Base-by-base conservation (phyloP, 2,797 vertebrate species). In the Numenius phaeopus region DNA sequence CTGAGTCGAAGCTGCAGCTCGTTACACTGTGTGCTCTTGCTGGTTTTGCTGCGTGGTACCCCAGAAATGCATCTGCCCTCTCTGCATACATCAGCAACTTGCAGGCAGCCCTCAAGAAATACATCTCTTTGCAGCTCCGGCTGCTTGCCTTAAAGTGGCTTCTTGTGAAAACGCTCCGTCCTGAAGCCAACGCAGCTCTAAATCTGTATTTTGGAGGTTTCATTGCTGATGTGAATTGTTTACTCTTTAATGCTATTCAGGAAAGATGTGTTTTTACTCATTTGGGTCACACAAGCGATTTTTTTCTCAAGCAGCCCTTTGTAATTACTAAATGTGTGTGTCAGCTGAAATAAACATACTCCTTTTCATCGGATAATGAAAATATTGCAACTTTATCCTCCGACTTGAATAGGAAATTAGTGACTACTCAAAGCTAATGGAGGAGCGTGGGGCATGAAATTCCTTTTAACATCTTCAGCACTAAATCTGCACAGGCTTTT, bases 1-100 rank as follows among this genome's bases (percentile, higher is more conserved):
- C 50, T 11, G 30, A 40, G 39, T 29, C 2, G 1, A 14, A 52
- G 44, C 23, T 37, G 49, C 30, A 26, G 23, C 61, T 52, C 49
- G 70, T 46, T 26, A 15, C 14, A 19, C 40, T 0, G 0, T 2
- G 20, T 84, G n/a, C 21, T 58, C 4, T 1, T 29, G 21, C 34
- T 73, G 67, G 3, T 14, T 77, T 67, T 78, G 23, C 20, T 16
- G 57, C 59, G 1, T 0, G 0, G 34, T n/a, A 46, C 44, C 47
- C 55, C 52, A 54, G 3, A 34, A 54, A 2, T 59, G 30, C 40
- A 7, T 34, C 64, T 67, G 34, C 27, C 21, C 24, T 72, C 59
- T 57, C 59, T 24, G 29, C 1, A 0, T 21, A 1, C 2, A 2
- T 59, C 69, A 89, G 54, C 2, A 4, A 14, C 26, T 54, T 1